Conservation (phyloP, 2,113 vertebrate genomes). For the Oreochromis aureus region DNA sequence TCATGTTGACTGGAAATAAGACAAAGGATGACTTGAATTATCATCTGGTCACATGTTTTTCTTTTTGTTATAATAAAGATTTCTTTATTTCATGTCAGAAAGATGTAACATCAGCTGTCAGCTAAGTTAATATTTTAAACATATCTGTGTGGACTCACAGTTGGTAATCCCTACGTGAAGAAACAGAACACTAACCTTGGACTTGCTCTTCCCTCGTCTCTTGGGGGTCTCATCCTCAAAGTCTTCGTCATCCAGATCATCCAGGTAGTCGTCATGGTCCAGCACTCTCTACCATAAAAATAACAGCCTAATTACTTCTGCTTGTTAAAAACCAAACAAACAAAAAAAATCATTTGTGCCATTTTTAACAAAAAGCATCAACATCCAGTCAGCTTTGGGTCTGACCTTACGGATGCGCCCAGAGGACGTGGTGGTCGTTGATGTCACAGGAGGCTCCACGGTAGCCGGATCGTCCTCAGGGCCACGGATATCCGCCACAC, state of each 20-base stretch:
- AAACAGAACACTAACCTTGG: conserved; percentile 77
- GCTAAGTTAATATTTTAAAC: neutral
- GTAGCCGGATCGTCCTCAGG: conserved; percentile 81
- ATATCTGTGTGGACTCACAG: neutral
- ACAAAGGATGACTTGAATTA: neutral
- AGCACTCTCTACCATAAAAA: conserved; percentile 79
- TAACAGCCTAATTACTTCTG: neutral
- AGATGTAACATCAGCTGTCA: neutral
- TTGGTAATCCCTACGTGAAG: neutral
- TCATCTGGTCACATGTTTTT: neutral
- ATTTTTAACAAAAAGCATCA: neutral
- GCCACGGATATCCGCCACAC: conserved; percentile 72
- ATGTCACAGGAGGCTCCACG: conserved; percentile 79
- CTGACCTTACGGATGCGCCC: conserved; percentile 82
- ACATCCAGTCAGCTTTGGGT: neutral
- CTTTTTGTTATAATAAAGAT: neutral
- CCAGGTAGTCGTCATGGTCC: conserved; percentile 94
- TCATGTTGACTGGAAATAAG: neutral
- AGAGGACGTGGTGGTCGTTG: conserved; percentile 73
- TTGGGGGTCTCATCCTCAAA: conserved; percentile 97
- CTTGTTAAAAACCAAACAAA: neutral
- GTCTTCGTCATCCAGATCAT: conserved; percentile 93
- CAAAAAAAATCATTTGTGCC: neutral
- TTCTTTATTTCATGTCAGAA: neutral
- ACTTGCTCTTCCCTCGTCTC: conserved; percentile 90